These are phyloP conservation scores for Trachemys scripta DNA, from an alignment of 2,113 vertebrate species.

Conservation along the genomic window DNA sequence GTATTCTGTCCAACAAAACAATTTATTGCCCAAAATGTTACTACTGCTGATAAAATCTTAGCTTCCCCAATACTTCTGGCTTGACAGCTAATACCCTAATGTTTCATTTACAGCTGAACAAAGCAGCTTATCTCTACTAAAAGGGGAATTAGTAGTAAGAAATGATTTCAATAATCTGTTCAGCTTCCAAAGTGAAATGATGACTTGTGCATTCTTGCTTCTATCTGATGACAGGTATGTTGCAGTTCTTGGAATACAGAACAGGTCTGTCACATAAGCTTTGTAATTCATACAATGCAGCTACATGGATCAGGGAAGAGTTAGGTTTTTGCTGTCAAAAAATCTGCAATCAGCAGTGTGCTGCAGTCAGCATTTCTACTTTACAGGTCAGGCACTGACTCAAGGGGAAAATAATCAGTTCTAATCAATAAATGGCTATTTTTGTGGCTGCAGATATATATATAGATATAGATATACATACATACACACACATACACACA, in stretches of 20 bases:
- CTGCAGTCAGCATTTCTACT: constrained; percentile 79
- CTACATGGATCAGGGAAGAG: constrained; percentile 80
- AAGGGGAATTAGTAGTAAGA: constrained; percentile 85
- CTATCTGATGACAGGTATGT: constrained; percentile 81
- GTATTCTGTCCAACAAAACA: constrained; percentile 85
- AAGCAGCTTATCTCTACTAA: constrained; percentile 84
- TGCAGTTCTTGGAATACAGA: constrained; percentile 78
- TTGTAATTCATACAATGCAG: constrained; percentile 81
- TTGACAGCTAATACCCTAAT: constrained; percentile 86
- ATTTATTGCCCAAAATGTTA: constrained; percentile 86
- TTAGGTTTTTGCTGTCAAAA: constrained; percentile 80
- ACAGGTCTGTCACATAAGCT: constrained; percentile 79
- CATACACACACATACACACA: not conserved
- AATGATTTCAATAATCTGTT: constrained; percentile 85
- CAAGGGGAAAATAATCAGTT: constrained; percentile 53
- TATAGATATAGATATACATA: not conserved
- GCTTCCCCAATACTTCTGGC: constrained; percentile 83
- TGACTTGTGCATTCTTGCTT: constrained; percentile 76
- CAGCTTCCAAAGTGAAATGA: constrained; percentile 78
- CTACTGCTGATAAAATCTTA: constrained; percentile 83
- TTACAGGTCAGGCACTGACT: constrained; percentile 69
- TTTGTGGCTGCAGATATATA: constrained; percentile 42
- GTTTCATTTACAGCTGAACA: constrained; percentile 87
- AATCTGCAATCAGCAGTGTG: constrained; percentile 72
- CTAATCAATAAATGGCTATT: constrained; percentile 80